phyloP scores from a whole-genome alignment of 2,113 vertebrate genomes.

The Lophotis ruficrista region DNA sequence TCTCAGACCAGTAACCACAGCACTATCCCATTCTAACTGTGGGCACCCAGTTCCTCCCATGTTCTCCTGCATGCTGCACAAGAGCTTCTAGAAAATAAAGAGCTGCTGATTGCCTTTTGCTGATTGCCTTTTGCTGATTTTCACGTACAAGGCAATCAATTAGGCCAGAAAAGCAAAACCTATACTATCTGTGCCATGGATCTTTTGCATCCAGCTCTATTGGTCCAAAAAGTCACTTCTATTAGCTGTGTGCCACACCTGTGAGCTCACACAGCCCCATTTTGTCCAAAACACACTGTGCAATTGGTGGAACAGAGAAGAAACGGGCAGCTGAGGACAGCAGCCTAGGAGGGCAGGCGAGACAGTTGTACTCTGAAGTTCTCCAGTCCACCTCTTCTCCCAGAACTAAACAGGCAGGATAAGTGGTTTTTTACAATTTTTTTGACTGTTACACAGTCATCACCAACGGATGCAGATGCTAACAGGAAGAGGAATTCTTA shows the following conservation, averaged over 20 bases:
- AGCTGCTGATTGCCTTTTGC: too few relatives aligned
- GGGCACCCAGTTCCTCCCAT: background rate
- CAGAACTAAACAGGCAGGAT: background rate
- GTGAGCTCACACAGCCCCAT: background rate
- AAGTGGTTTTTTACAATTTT: background rate
- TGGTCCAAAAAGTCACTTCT: background rate
- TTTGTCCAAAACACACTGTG: background rate
- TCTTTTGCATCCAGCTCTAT: background rate
- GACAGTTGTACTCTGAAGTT: background rate
- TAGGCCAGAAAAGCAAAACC: background rate
- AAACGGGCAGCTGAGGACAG: background rate
- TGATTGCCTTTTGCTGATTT: too few relatives aligned
- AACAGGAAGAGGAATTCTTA: background rate
- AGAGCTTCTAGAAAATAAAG: background rate
- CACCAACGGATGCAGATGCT: background rate
- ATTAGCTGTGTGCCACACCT: background rate
- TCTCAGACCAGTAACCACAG: background rate
- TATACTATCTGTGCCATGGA: background rate
- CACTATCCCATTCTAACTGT: background rate
- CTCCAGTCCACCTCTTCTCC: background rate
- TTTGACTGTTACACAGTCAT: background rate
- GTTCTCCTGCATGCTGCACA: background rate
- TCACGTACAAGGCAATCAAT: background rate
- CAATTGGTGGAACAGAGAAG: background rate
- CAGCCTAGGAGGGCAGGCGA: background rate